Base-by-base conservation (phyloP, 2,113 vertebrate genomes). In the Tragelaphus scriptus region DNA sequence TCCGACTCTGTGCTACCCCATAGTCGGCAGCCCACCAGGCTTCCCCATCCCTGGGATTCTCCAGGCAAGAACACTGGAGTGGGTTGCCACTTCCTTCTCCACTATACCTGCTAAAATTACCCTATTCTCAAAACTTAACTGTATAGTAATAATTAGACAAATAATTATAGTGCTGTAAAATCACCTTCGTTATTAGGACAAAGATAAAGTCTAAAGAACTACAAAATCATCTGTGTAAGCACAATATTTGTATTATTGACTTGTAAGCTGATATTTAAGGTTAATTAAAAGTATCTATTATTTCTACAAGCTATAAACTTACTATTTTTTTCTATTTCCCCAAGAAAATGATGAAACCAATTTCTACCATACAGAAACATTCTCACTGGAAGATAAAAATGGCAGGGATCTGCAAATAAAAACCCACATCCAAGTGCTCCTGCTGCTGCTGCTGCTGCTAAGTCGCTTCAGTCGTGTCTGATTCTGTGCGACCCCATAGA, bases 311-410 rank as follows among this genome's bases (percentile, higher is more conserved):
- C 51, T 85, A n/a, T 47, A 93, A 93, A 91, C 51, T 79, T 92
- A 84, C 26, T 90, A 82, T 63, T 94, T 90, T 79, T 84, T 87
- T 49, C n/a, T 61, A 85, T 94, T 89, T 95, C 53, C 13, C 92
- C 19, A 36, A 65, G 4, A 68, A 89, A 89, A 95, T 75, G 36
- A 23, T 65, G 30, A 97, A 59, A 85, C 25, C 55, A 87, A 88
- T 61, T 92, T 93, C 44, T 91, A 97, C 91, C 26, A 93, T 26
- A 68, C 1, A 40, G 17, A 53, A 97, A 88, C 26, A 88, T 81
- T n/a, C 13, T 82, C n/a, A 79, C 7, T 80, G n/a, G 28, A 90
- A 95, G 90, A 93, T 36, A 92, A 93, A 96, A 95, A 85, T 44
- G 51, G 44, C 55, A 81, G 19, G 1, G 14, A 17, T 65, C 28